Conservation (phyloP, 2,888 invertebrate genomes). For the Muscina levida region DNA sequence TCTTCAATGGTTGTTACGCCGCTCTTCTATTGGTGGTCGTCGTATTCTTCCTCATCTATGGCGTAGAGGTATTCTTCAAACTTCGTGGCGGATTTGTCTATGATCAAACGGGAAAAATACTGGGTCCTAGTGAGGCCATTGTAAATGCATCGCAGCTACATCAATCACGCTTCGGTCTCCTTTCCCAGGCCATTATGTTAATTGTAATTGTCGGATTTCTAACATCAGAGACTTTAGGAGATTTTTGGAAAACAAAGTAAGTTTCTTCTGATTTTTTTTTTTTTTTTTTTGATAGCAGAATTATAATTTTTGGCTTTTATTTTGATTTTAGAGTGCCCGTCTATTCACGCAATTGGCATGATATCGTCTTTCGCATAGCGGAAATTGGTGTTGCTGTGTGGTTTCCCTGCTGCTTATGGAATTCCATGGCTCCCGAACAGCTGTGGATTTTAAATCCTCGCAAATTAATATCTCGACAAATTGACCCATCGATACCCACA, state of each 20-base stretch:
- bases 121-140: constrained; percentile 80
- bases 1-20: constrained; percentile 96
- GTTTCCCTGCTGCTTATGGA: constrained; percentile 98
- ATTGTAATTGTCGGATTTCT: constrained; percentile 93
- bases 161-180: constrained; percentile 92
- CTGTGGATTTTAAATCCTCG: constrained; percentile 96
- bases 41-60: constrained; percentile 95
- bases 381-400: constrained; percentile 96
- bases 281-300: no score
- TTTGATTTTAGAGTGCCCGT: constrained; percentile 86
- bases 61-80: constrained; percentile 96
- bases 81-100: constrained; percentile 92
- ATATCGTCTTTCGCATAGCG: constrained; percentile 92
- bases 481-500: constrained; percentile 81
- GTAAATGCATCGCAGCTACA: constrained; percentile 93
- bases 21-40: constrained; percentile 94
- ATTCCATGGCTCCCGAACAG: constrained; percentile 95
- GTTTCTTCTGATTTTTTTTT: constrained; percentile 74
- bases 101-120: constrained; percentile 85
- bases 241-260: constrained; percentile 96
- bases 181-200: constrained; percentile 94
- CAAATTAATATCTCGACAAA: constrained; percentile 87
- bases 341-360: constrained; percentile 94
- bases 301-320: neutral
- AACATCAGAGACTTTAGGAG: constrained; percentile 93